Percentiles rank a stretch among this genome's conserved stretches.
Evolutionary conservation across 1,140 invertebrate genomes (phyloP).

Genomic region (Drosophila azteca): DNA sequence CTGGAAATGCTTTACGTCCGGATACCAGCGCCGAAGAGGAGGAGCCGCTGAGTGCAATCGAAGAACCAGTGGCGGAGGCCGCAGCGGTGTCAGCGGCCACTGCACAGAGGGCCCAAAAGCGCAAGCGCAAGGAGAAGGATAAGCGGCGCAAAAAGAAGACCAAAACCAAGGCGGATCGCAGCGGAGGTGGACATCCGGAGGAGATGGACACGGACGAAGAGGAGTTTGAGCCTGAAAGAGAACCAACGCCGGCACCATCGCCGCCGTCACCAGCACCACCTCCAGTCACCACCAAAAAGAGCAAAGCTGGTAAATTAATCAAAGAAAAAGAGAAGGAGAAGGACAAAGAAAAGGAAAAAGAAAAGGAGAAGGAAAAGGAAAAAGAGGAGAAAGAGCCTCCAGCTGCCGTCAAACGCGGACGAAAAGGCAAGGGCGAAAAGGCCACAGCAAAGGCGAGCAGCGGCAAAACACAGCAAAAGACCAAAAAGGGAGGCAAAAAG

Average conservation of each 20-base stretch:
- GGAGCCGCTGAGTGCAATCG: conserved; percentile 55
- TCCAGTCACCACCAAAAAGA: conserved; percentile 46
- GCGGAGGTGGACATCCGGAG: conserved; percentile 37
- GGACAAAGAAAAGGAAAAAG: conserved; percentile 40
- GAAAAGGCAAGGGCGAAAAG: conserved; percentile 53
- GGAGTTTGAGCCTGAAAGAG: conserved; percentile 74
- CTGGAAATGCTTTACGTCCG: conserved; percentile 1
- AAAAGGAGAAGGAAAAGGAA: conserved; percentile 37
- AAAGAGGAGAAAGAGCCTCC: conserved; percentile 37
- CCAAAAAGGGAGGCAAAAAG: conserved; percentile 66
- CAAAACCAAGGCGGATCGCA: conserved; percentile 76
- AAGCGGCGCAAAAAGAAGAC: conserved; percentile 83
- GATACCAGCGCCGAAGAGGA: conserved; percentile 56
- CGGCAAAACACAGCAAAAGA: conserved; percentile 63
- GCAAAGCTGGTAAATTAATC: conserved; percentile 50
- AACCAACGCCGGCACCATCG: conserved; percentile 56
- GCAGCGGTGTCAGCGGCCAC: conserved; percentile 31
- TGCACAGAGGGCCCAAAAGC: conserved; percentile 70
- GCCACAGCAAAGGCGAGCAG: conserved; percentile 32
- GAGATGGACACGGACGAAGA: conserved; percentile 66
- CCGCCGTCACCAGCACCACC: conserved; percentile 49
- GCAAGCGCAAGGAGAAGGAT: conserved; percentile 82
- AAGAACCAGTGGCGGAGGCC: conserved; percentile 46
- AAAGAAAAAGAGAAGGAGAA: conserved; percentile 61
- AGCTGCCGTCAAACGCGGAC: conserved; percentile 44